Conservation (phyloP, 2,113 vertebrate genomes). For the Galbula dea region DNA sequence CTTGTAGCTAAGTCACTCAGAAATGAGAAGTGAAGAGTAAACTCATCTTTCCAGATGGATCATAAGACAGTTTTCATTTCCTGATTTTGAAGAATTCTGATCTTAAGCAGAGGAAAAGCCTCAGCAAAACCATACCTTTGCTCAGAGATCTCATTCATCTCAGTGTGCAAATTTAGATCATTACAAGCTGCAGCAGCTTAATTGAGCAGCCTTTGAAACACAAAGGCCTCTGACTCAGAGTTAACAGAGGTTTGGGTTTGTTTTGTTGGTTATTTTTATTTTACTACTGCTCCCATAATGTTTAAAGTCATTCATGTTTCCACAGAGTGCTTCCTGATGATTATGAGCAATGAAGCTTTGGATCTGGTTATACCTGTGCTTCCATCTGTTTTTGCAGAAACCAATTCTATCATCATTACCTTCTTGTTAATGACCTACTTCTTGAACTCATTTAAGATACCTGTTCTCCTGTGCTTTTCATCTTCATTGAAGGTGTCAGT, state of each 20-base stretch:
- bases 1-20: neutral
- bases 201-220: constrained; percentile 19
- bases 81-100: neutral
- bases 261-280: neutral
- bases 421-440: constrained; percentile 29
- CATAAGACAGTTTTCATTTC: neutral
- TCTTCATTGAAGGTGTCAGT: neutral
- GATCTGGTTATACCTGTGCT: constrained; percentile 18
- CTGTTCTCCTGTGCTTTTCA: neutral
- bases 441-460: constrained; percentile 26
- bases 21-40: constrained; percentile 9
- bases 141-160: neutral
- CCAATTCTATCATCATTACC: neutral
- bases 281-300: neutral
- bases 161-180: neutral
- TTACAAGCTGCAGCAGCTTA: neutral
- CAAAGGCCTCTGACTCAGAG: neutral
- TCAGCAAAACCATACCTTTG: neutral
- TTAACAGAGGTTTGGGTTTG: neutral
- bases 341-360: constrained; percentile 30
- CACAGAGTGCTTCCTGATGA: neutral
- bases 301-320: constrained; percentile 10
- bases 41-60: neutral
- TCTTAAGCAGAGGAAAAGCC: neutral
- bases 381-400: constrained; percentile 49